Conservation (phyloP, 2,113 vertebrate genomes). For the Columba janthina region DNA sequence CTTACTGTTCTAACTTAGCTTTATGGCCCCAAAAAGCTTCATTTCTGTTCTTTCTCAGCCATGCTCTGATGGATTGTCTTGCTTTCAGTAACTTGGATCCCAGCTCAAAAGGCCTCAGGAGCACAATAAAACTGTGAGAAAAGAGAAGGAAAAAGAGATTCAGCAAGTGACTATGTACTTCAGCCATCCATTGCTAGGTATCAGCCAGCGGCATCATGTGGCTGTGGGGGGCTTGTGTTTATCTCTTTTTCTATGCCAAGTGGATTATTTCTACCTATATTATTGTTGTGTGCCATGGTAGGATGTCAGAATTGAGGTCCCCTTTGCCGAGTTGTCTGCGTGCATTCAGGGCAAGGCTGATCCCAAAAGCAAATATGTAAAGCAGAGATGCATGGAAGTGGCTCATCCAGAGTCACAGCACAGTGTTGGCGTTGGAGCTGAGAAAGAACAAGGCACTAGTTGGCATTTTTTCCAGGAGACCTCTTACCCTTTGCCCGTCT, state of each 20-base stretch:
- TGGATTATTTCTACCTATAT: fast-evolving
- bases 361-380: neutral
- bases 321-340: neutral
- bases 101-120: neutral
- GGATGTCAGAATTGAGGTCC: fast-evolving
- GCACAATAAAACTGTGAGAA: neutral
- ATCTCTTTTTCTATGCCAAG: neutral
- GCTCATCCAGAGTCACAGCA: fast-evolving
- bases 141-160: neutral
- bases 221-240: neutral
- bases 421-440: neutral
- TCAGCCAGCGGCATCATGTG: neutral
- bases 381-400: neutral
- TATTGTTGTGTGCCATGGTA: fast-evolving
- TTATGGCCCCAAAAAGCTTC: neutral
- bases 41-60: neutral
- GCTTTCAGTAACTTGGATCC: neutral
- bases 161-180: neutral
- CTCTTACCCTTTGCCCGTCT: fast-evolving
- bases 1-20: neutral
- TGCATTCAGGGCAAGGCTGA: too few species aligned
- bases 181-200: neutral
- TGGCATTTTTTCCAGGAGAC: neutral
- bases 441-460: fast-evolving
- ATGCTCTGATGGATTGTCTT: neutral